These are phyloP conservation scores for Hirtodrosophila cameraria DNA, from an alignment of 2,888 invertebrate genomes.

Conservation along the genomic window DNA sequence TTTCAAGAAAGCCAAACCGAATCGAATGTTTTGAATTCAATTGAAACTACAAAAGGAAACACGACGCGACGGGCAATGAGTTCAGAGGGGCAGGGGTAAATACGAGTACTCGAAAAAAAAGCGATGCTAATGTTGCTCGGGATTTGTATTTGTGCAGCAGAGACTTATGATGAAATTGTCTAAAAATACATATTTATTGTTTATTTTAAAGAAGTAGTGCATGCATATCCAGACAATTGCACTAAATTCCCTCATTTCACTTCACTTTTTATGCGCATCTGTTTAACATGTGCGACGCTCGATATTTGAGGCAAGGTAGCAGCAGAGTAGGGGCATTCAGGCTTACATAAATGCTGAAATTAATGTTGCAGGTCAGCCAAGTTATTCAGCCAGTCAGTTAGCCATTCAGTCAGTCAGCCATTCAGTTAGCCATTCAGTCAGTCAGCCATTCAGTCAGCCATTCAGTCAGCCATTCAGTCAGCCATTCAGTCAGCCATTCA, in stretches of 20 bases:
- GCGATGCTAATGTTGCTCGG: constrained; percentile 9
- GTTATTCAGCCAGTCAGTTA: constrained; percentile 27
- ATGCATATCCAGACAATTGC: constrained; percentile 19
- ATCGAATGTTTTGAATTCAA: too few relatives aligned
- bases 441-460: constrained; percentile 23
- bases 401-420: constrained; percentile 20
- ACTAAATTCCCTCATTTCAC: constrained; percentile 4
- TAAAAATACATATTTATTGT: constrained; percentile 65
- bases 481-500: constrained; percentile 29
- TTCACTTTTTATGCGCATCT: constrained; percentile 15
- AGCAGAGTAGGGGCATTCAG: not conserved
- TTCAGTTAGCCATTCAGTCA: constrained; percentile 33
- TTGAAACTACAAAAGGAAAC: too few relatives aligned
- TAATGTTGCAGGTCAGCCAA: constrained; percentile 38
- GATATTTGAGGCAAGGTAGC: too few relatives aligned
- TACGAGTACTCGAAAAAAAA: too few relatives aligned
- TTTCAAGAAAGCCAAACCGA: too few relatives aligned
- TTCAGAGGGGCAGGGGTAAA: too few relatives aligned
- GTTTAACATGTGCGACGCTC: constrained; percentile 23
- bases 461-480: constrained; percentile 21
- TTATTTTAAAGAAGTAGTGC: constrained; percentile 31
- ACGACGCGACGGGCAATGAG: too few relatives aligned
- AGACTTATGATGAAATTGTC: constrained; percentile 50
- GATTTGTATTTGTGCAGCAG: constrained; percentile 14
- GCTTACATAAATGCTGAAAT: constrained; percentile 40